Conservation (phyloP, 2,797 vertebrate species). For the Cirrhinus mrigala region DNA sequence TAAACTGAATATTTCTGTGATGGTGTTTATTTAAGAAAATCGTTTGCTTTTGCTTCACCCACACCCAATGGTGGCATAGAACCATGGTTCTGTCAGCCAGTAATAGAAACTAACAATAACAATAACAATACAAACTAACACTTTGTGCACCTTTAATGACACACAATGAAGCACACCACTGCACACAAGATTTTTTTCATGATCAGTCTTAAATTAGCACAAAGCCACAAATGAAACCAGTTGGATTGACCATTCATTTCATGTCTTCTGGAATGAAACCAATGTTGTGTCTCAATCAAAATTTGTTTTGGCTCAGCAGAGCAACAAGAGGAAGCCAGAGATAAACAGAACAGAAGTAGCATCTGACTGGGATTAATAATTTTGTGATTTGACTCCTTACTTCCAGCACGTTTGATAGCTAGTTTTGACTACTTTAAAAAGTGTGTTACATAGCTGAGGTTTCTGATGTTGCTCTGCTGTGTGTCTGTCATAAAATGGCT, state of each 20-base stretch:
- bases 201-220: constrained; percentile 26
- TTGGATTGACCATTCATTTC: constrained; percentile 78
- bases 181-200: not conserved
- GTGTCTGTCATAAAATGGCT: constrained; percentile 21
- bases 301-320: constrained; percentile 64
- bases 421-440: not conserved
- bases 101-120: not conserved
- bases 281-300: constrained; percentile 55
- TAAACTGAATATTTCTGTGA: not conserved
- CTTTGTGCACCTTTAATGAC: constrained; percentile 13
- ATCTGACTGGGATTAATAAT: not conserved
- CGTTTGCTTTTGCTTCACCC: not conserved
- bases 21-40: not conserved
- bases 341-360: not conserved
- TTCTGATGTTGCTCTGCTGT: constrained; percentile 71
- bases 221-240: constrained; percentile 63
- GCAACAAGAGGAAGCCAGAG: constrained; percentile 70
- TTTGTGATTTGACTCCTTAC: not conserved
- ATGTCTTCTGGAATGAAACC: constrained; percentile 72
- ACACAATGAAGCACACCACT: not conserved
- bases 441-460: constrained; percentile 59
- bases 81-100: not conserved
- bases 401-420: not conserved
- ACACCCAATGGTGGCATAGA: not conserved
- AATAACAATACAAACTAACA: too few species aligned